Conservation (phyloP, 1,140 invertebrate species). For the Bombus haemorrhoidalis region DNA sequence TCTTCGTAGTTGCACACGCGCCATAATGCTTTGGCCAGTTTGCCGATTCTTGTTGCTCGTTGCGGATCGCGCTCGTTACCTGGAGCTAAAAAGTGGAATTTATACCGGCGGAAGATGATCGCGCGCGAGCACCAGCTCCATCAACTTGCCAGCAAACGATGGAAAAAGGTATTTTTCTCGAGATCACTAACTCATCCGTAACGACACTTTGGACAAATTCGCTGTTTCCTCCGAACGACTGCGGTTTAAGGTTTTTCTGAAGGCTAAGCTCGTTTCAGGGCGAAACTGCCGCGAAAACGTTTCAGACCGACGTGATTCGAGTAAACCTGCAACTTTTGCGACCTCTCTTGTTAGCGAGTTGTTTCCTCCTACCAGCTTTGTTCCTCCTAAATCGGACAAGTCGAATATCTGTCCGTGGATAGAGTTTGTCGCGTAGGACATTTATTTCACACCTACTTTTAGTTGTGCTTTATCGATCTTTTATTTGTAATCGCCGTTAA, state of each 20-base stretch:
- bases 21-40: not conserved
- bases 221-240: not conserved
- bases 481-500: not conserved
- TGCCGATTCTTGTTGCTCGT: conserved; percentile 19
- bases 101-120: not conserved
- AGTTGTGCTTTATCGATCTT: not conserved
- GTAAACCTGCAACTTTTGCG: not conserved
- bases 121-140: not conserved
- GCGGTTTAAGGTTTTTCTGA: not conserved
- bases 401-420: not conserved
- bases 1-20: conserved; percentile 12
- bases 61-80: conserved; percentile 48
- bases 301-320: not conserved
- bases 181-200: not conserved
- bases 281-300: conserved; percentile 17
- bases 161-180: not conserved
- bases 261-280: not conserved
- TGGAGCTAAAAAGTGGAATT: conserved; percentile 37
- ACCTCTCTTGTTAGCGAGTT: not conserved
- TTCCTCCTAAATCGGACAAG: not conserved
- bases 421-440: not conserved
- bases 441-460: not conserved
- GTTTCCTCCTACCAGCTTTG: not conserved
- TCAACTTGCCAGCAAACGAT: not conserved
- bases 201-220: conserved; percentile 16